Base-by-base conservation (phyloP, 2,888 invertebrate species). In the Folsomia candida region DNA sequence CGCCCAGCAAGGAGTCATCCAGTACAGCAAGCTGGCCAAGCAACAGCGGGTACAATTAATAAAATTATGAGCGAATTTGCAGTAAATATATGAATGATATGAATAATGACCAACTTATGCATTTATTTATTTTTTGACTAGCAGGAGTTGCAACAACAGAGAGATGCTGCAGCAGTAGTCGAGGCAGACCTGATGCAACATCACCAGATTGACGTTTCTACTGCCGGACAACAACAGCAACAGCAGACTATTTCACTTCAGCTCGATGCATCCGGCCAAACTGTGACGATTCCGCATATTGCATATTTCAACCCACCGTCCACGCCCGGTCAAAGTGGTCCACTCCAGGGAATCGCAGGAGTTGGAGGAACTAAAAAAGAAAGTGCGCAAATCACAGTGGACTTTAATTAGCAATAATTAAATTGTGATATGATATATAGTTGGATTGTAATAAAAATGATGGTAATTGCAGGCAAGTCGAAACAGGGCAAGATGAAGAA, bases 401-500 rank as follows among this genome's bases (percentile, higher is more conserved):
- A n/a, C n/a, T n/a, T n/a, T n/a, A n/a, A n/a, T n/a, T n/a, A n/a
- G n/a, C 14, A n/a, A 28, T 37, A 28, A 63, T 20, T 63, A 24
- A 26, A 51, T 51, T 51, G 22, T 60, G 20, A 11, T 58, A n/a
- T n/a, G n/a, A n/a, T n/a, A n/a, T n/a, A n/a, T n/a, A n/a, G n/a
- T n/a, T n/a, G n/a, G n/a, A n/a, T n/a, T n/a, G n/a, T n/a, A n/a
- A n/a, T n/a, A n/a, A n/a, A n/a, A n/a, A n/a, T n/a, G n/a, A n/a
- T 37, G 37, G 4, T 37, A 9, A 14, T 66, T 51, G 20, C 58
- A 78, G 78, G 61, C 14, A 80, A 80, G 69, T 68, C 77, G 66
- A 80, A 82, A 67, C 83, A 84, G 77, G 81, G 76, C 72, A 81
- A 82, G 77, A 14, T 37, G 37, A 81, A 81, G 83, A 89, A 86